Evolutionary conservation across 2,888 invertebrate genomes (phyloP).

Genomic region (Serripes groenlandicus): DNA sequence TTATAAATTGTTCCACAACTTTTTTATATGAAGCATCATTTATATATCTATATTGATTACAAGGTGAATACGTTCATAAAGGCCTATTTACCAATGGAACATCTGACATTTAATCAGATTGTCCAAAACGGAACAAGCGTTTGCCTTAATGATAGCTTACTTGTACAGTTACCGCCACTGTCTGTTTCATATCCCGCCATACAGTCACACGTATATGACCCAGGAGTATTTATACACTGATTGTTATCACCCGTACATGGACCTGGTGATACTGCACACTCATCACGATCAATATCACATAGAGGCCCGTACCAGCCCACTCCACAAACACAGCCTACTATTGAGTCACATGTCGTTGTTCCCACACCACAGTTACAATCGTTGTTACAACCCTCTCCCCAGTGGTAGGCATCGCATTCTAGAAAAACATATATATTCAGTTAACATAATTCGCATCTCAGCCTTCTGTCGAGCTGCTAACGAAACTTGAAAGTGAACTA

Average conservation of each 20-base stretch:
- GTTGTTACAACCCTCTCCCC: conserved; percentile 50
- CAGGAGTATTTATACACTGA: conserved; percentile 56
- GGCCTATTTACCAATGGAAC: neutral
- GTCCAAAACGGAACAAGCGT: neutral
- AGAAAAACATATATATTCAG: neutral
- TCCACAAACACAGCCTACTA: conserved; percentile 58
- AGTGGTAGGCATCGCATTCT: conserved; percentile 59
- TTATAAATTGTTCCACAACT: too few species aligned
- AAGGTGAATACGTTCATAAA: neutral
- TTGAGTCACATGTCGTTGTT: conserved; percentile 37
- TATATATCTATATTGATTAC: conserved; percentile 11
- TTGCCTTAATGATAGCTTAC: conserved; percentile 6
- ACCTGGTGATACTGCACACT: conserved; percentile 39
- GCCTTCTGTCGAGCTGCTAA: too few species aligned
- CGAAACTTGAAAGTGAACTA: too few species aligned
- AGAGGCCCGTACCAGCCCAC: conserved; percentile 57
- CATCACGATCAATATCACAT: conserved; percentile 57
- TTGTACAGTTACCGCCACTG: neutral
- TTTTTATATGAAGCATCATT: too few species aligned
- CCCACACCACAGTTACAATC: conserved; percentile 62
- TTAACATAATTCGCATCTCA: too few species aligned
- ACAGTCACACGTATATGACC: conserved; percentile 54
- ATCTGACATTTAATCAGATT: neutral
- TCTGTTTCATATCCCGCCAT: conserved; percentile 35
- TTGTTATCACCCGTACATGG: conserved; percentile 47